Conservation (phyloP, 2,888 invertebrate species). For the Cryptus armator region DNA sequence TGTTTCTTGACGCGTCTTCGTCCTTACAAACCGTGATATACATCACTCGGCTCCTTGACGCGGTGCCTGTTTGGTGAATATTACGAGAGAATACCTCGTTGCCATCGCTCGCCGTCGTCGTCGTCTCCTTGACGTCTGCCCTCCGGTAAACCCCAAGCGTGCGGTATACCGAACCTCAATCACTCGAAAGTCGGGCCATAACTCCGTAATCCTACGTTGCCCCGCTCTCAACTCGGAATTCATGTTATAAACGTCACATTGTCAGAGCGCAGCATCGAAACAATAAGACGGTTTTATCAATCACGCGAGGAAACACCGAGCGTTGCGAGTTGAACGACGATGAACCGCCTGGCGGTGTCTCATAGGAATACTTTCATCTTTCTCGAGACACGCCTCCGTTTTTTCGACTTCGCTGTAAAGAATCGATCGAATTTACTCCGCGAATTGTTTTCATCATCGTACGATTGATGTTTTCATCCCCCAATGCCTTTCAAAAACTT, state of each 20-base stretch:
- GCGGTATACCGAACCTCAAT: constrained; percentile 43
- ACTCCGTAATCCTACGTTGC: constrained; percentile 5
- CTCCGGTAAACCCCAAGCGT: constrained; percentile 26
- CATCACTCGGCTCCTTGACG: constrained; percentile 17
- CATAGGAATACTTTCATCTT: background rate
- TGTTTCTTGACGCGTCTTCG: constrained; percentile 23
- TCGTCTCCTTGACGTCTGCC: constrained; percentile 6
- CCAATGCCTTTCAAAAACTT: background rate
- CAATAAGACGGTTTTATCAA: constrained; percentile 47
- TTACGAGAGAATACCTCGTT: constrained; percentile 48
- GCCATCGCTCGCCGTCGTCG: constrained; percentile 42
- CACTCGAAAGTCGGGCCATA: constrained; percentile 50
- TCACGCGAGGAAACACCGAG: constrained; percentile 5
- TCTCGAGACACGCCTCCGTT: background rate
- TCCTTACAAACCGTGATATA: constrained; percentile 32
- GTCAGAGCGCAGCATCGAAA: constrained; percentile 16
- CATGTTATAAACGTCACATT: background rate
- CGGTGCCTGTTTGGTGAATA: constrained; percentile 43
- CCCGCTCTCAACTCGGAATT: constrained; percentile 24
- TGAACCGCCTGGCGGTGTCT: background rate
- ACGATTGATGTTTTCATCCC: background rate
- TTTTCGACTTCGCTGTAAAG: background rate
- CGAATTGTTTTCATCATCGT: background rate
- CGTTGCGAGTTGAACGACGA: constrained; percentile 25
- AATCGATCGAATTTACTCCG: background rate